Conservation (phyloP, 2,888 invertebrate species). For the Pyrrhia umbra region DNA sequence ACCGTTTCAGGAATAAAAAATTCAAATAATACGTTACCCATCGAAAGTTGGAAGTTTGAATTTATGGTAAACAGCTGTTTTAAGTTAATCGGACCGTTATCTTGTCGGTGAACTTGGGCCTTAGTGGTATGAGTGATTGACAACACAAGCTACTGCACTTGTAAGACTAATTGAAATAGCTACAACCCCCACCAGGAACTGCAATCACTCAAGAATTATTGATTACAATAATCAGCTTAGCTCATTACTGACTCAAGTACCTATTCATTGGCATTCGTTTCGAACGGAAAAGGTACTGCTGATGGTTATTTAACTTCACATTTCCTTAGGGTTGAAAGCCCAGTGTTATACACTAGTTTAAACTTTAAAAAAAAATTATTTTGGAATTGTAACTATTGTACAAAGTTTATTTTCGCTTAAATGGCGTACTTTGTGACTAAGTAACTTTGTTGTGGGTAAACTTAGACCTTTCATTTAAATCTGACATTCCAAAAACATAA, state of each 20-base stretch:
- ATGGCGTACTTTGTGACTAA: too few species aligned
- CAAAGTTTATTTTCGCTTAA: too few species aligned
- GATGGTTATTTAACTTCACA: neutral
- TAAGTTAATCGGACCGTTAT: too few species aligned
- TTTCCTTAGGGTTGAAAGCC: neutral
- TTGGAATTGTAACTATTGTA: too few species aligned
- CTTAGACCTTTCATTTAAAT: too few species aligned
- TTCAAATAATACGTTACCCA: too few species aligned
- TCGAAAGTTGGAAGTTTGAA: too few species aligned
- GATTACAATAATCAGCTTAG: neutral
- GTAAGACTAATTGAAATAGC: neutral
- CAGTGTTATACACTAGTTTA: neutral
- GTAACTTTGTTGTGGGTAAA: too few species aligned
- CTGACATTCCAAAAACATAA: too few species aligned
- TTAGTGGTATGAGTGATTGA: neutral
- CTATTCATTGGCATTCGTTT: constrained; percentile 6
- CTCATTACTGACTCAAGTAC: constrained; percentile 16
- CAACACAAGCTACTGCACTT: neutral
- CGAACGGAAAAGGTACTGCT: neutral
- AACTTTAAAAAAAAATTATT: constrained; percentile 7
- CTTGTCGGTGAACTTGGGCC: neutral
- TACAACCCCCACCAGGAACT: neutral
- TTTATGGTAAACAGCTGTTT: too few species aligned
- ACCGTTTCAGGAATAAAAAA: too few species aligned
- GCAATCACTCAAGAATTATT: constrained; percentile 7